Evolutionary conservation across 64 coral and sea anemone species (phyloP), one percentile per base, ranked within the genome.

Genomic region (Actinia tenebrosa): DNA sequence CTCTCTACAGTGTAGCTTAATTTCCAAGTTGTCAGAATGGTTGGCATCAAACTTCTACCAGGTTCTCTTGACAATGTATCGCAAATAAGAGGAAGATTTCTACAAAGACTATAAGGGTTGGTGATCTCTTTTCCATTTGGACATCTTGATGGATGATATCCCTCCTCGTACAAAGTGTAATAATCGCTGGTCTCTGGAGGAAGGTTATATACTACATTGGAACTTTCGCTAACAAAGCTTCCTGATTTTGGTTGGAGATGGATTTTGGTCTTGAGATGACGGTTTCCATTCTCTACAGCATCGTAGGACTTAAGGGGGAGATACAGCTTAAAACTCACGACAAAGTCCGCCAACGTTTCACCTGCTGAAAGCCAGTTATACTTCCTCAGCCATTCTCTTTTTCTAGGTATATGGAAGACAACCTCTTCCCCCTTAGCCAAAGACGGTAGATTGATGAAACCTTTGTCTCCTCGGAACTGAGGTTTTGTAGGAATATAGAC

Each of bases 21-120:
- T 17, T 87, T 91, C 90, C 90, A 91, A 0, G 90, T 87, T 6
- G 90, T 87, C 26, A 91, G 64, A 22, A 82, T 91, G 10, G 89
- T 91, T 64, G 89, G 89, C 69, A 85, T 85, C 50, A 91, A 47
- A 10, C 75, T 45, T 5, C 53, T 44, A 46, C 56, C 75, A 46
- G 85, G 75, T 46, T 59, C 86, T 53, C 80, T 87, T 54, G 60
- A 71, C 14, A 71, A 72, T 6, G 56, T 87, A 10, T 92, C 90
- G 10, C 90, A 92, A 22, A 92, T 50, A 10, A 10, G 6, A 16
- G 90, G 90, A 60, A 92, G 79, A 45, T 80, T 87, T 13, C 87
- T 80, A 47, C 91, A 92, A 50, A 83, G 86, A 26, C 86, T 83
- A 30, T 92, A 92, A 78, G 91, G 91, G 58, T 92, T 87, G 10